Evolutionary conservation across 2,797 vertebrate genomes (phyloP), one percentile per base, ranked within the genome.

Genomic region (Phaenicophaeus curvirostris): DNA sequence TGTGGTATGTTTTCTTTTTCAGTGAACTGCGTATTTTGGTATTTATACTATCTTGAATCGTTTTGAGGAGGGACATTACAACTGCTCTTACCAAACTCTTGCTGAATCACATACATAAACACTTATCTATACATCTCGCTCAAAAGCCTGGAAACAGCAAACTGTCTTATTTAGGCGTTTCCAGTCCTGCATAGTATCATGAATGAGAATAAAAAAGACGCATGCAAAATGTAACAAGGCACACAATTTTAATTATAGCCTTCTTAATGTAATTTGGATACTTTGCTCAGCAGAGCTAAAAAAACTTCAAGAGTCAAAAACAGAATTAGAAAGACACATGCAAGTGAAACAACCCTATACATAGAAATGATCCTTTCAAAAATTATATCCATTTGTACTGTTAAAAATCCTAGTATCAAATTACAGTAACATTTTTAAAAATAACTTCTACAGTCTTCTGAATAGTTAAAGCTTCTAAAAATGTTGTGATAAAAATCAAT

Each of bases 401-500:
- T 48, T 82, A 55, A 83, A 89, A 91, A 72, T 55, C 19, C 77
- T 28, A 90, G 57, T 91, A 96, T 92, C 93, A 94, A 96, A 96
- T 94, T 97, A 95, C 58, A 79, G 71, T 51, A 96, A 81, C 68
- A 68, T 91, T 95, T 94, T 87, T 3, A 14, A 93, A 97, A 97
- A 95, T 87, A 96, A 93, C 58, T 69, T 67, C 42, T 18, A 81
- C 44, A 89, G 86, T 78, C 78, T 96, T 86, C 69, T 85, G 87
- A 96, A 95, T 95, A 96, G 94, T 94, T 96, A 96, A 96, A 89
- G 57, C 63, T 91, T 96, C 93, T 96, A 97, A 93, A 97, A 96
- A 95, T 80, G 46, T 96, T 96, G 94, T 97, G 97, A 95, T 76
- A 95, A 97, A 97, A 97, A 97, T 94, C 97, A 97, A 61, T 79